Conservation (phyloP, 1,140 invertebrate genomes). For the Bombus sibiricus region DNA sequence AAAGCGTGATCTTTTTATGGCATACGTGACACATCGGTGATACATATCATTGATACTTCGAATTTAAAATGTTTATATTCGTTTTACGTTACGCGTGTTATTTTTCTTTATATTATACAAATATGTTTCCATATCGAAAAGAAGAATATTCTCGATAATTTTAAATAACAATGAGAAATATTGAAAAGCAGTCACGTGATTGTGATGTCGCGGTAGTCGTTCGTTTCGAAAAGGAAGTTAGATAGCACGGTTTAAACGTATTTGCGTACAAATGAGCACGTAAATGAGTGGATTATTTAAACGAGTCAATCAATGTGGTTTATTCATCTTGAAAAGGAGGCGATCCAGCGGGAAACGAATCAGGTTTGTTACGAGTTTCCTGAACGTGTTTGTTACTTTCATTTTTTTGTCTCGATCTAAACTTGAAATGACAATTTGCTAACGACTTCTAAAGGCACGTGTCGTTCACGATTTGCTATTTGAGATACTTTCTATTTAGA, state of each 20-base stretch:
- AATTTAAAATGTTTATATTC: neutral
- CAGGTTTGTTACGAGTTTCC: conserved; percentile 7
- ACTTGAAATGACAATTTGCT: neutral
- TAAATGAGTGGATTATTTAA: neutral
- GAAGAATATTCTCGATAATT: neutral
- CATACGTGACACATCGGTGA: neutral
- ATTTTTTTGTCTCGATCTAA: neutral
- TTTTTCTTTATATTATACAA: neutral
- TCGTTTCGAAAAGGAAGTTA: neutral
- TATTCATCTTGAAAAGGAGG: neutral
- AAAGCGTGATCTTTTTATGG: neutral
- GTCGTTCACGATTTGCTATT: neutral
- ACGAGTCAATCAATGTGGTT: neutral
- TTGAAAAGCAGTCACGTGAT: neutral
- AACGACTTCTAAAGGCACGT: neutral
- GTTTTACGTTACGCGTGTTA: neutral
- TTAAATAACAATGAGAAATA: neutral
- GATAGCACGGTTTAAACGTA: neutral
- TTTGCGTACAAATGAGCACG: too few relatives aligned
- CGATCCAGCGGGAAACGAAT: neutral
- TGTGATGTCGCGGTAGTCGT: neutral
- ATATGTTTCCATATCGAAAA: neutral
- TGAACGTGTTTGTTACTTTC: conserved; percentile 8
- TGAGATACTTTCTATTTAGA: neutral
- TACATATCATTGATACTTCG: neutral